These are phyloP conservation scores for Genyomyrus donnyi DNA, from an alignment of 2,113 vertebrate species.

Conservation along the genomic window DNA sequence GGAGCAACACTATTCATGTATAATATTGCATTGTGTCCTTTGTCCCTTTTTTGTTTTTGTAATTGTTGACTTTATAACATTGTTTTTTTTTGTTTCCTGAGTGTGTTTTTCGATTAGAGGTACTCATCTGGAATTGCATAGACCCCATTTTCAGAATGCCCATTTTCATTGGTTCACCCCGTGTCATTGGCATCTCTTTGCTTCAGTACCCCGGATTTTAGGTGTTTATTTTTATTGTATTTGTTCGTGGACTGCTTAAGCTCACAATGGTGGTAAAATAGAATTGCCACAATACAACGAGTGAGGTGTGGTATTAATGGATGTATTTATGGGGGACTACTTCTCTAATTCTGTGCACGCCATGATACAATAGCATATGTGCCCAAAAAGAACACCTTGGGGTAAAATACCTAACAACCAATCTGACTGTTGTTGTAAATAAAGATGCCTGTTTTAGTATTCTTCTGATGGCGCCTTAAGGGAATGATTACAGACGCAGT, in stretches of 20 bases:
- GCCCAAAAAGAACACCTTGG: not conserved
- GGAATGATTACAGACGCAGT: not conserved
- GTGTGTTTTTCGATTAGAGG: constrained; percentile 18
- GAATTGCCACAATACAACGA: not conserved
- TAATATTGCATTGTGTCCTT: not conserved
- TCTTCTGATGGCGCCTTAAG: not conserved
- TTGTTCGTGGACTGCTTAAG: not conserved
- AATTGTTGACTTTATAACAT: not conserved
- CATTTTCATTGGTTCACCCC: not conserved
- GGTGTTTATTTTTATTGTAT: not conserved
- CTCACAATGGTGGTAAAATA: not conserved
- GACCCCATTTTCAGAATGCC: constrained; percentile 10
- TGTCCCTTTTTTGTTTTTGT: not conserved
- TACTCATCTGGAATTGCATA: not conserved
- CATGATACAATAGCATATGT: not conserved
- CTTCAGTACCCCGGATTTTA: not conserved
- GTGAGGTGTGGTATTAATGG: not conserved
- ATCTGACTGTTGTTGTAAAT: not conserved
- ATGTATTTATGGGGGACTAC: not conserved
- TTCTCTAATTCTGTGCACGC: not conserved
- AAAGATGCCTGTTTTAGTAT: not conserved
- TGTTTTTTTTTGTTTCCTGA: not conserved
- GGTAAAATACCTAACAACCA: not conserved
- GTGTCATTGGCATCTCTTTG: not conserved
- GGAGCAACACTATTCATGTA: not conserved